A percentile compares a stretch with the other conserved stretches of the same genome.
Conservation (phyloP, 2,797 vertebrate species). For the Halcyon leucocephala region DNA sequence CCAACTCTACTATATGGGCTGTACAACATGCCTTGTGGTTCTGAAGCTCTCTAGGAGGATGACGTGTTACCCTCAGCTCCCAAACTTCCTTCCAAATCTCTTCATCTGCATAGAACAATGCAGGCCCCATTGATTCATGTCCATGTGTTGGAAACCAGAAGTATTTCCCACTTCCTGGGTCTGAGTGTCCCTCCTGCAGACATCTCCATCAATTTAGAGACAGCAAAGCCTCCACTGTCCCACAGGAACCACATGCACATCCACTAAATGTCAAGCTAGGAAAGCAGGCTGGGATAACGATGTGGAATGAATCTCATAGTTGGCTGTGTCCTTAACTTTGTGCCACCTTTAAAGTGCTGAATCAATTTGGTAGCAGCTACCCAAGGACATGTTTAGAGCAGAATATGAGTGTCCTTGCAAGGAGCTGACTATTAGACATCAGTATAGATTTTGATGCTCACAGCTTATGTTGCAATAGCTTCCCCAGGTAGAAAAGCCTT, state of each 20-base stretch:
- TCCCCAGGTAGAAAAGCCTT: neutral
- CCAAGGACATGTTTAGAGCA: neutral
- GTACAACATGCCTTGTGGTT: neutral
- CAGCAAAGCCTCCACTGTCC: neutral
- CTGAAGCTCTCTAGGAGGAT: neutral
- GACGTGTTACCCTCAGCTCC: neutral
- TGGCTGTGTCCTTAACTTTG: neutral
- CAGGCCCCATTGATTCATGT: neutral
- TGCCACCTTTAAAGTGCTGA: neutral
- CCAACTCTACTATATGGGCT: neutral
- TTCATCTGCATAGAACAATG: neutral
- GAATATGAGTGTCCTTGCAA: neutral
- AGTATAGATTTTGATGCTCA: neutral
- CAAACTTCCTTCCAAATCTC: neutral
- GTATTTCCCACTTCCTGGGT: neutral
- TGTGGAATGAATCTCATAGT: neutral
- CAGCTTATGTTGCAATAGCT: neutral
- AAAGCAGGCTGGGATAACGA: neutral
- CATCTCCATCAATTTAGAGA: neutral
- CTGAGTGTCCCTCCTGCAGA: neutral
- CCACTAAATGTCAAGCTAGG: accelerated
- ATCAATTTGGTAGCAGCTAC: neutral
- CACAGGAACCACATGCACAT: neutral
- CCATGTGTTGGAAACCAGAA: neutral
- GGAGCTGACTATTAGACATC: neutral